Evolutionary conservation across 2,797 vertebrate species (phyloP), one percentile per base, ranked within the genome.

Genomic region (Micromesistius poutassou): DNA sequence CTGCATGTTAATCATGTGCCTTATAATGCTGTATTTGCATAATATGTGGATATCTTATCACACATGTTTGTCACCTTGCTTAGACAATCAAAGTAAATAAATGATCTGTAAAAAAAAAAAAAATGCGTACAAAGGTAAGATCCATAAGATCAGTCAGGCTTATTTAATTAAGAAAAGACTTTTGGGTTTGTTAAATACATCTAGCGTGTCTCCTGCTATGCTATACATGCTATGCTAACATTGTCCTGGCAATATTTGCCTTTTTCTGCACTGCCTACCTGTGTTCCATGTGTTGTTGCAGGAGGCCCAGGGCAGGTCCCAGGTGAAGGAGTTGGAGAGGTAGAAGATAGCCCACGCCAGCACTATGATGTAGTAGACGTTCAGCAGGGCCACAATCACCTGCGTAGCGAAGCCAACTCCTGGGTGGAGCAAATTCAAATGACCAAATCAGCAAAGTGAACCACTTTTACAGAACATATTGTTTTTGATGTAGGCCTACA

Each of bases 241-340:
- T n/a, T 9, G n/a, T 62, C 55, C 16, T 68, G 7, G 4, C 6
- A 28, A 25, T 8, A 4, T 68, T 68, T 10, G 55, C 22, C 6
- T 62, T n/a, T 28, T 9, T 28, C 0, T 55, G 19, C 31, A 35
- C 25, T 12, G 36, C 82, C 79, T 79, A 98, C 97, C 95, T 91
- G 98, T 99, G 88, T 99, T 99, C 97, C 98, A 99, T 14, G 94
- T 93, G 0, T 99, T 96, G 90, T 94, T 95, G 85, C 98, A 99
- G 87, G 95, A 97, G 70, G 97, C 93, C 97, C 97, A 99, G 0
- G 97, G 97, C 22, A 98, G 94, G 85, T 97, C 89, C 5, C 93
- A 93, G 70, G 96, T 96, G 91, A 99, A 98, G 0, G 96, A 98
- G 89, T 95, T 94, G 82, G 94, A 95, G 87, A 99, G 94, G 90